Base-by-base conservation (phyloP, 2,888 invertebrate genomes). In the Lottia gigantea region DNA sequence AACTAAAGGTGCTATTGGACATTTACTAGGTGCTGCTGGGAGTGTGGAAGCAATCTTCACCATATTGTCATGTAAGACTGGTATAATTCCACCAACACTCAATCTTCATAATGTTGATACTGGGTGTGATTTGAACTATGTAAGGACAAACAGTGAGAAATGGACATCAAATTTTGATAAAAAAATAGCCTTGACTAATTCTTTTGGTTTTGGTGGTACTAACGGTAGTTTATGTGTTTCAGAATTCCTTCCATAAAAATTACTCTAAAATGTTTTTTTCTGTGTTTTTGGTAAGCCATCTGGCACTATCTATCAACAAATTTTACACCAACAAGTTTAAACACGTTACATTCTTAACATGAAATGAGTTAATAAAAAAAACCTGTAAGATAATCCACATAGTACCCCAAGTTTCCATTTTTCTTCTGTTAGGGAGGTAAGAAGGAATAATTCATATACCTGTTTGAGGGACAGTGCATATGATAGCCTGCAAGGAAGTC, bases 131-230 rank as follows among this genome's bases (percentile, higher is more conserved):
- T 88, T 96, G 68, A 93, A 94, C 87, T 93, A 94, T 89, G 93
- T 95, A 4, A 90, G 91, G 7, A 91, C 92, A 77, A 81, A 84
- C 55, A 87, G 90, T 71, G 90, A 90, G 31, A 68, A 76, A 75
- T 95, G 95, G 95, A 83, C 88, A 94, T 84, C 89, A 25, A 65
- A 78, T 78, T 62, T 85, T 82, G 68, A 85, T 77, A 64, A 80
- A 68, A 76, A 89, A 83, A 90, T 96, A 81, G 97, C 96, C 19
- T 88, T 99, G 67, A 97, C 96, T 88, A 99, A 99, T 90, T 97
- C 98, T 0, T 98, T 99, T 91, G 99, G 98, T 7, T 99, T 99
- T 91, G 98, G 99, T 70, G 98, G 98, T 62, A 98, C 98, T 3
- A 99, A 99, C 91, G 96, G 97, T 31, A 93, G 94, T 72, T 68